These are phyloP conservation scores for Nephrotoma guestfalica DNA, from an alignment of 2,888 invertebrate species.

Conservation along the genomic window DNA sequence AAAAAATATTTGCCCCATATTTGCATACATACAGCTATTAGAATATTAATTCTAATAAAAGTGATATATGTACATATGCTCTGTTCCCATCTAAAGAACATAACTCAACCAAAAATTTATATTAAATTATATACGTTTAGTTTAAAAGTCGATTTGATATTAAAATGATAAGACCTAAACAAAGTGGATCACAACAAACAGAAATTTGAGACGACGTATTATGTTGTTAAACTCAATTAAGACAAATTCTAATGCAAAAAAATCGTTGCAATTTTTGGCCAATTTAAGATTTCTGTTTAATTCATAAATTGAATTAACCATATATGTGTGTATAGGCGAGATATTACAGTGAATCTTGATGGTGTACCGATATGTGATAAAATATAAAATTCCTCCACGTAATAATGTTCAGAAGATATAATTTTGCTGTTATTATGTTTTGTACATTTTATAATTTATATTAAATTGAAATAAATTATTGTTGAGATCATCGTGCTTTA, in stretches of 20 bases:
- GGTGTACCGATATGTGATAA: not conserved
- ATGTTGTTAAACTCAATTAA: not conserved
- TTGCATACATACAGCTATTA: not conserved
- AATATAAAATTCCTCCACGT: not conserved
- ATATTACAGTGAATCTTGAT: not conserved
- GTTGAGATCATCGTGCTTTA: not conserved
- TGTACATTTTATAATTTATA: not conserved
- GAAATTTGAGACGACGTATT: not conserved
- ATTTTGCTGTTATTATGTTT: not conserved
- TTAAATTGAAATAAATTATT: not conserved
- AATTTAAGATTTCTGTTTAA: not conserved
- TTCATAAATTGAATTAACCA: not conserved
- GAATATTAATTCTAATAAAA: not conserved
- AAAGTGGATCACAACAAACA: not conserved
- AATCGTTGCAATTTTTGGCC: not conserved
- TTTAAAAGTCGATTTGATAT: not conserved
- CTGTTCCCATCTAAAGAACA: not conserved
- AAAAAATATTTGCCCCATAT: not conserved
- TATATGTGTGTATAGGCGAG: not conserved
- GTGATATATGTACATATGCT: too few species aligned
- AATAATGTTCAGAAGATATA: not conserved
- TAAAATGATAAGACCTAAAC: not conserved
- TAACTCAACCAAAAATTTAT: not conserved
- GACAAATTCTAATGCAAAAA: not conserved
- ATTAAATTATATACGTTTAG: not conserved